These are phyloP conservation scores for Pterostichus madidus DNA, from an alignment of 2,888 invertebrate species.

Conservation along the genomic window DNA sequence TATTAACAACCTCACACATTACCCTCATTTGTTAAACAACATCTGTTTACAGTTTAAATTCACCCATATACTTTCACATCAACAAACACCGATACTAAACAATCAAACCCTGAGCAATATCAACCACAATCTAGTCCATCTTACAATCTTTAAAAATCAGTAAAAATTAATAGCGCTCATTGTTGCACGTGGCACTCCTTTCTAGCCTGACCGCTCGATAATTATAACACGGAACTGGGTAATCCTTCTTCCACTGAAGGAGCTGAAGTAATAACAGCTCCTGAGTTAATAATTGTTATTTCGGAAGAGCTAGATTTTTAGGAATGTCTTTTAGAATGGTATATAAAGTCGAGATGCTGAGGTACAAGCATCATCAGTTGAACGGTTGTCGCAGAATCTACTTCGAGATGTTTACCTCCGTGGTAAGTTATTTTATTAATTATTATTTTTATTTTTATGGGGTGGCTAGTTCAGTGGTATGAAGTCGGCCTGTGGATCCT, in stretches of 20 bases:
- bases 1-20: neutral
- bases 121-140: neutral
- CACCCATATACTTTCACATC: neutral
- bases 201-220: neutral
- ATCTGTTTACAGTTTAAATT: neutral
- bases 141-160: constrained; percentile 3
- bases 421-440: no score
- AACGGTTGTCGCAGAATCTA: neutral
- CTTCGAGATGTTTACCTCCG: constrained; percentile 28
- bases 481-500: no score
- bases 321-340: constrained; percentile 29
- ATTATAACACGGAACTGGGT: constrained; percentile 6
- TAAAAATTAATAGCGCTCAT: constrained; percentile 18
- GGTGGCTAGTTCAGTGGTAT: no score
- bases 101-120: neutral
- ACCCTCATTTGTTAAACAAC: neutral
- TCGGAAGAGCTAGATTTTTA: constrained; percentile 24
- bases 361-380: neutral
- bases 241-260: constrained; percentile 4
- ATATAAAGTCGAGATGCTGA: constrained; percentile 4
- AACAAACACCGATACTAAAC: no score
- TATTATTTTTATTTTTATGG: no score
- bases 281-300: constrained; percentile 14
- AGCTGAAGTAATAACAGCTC: constrained; percentile 1
- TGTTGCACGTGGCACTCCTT: constrained; percentile 30